Base-by-base conservation (phyloP, 2,113 vertebrate species). In the Salvator merianae region DNA sequence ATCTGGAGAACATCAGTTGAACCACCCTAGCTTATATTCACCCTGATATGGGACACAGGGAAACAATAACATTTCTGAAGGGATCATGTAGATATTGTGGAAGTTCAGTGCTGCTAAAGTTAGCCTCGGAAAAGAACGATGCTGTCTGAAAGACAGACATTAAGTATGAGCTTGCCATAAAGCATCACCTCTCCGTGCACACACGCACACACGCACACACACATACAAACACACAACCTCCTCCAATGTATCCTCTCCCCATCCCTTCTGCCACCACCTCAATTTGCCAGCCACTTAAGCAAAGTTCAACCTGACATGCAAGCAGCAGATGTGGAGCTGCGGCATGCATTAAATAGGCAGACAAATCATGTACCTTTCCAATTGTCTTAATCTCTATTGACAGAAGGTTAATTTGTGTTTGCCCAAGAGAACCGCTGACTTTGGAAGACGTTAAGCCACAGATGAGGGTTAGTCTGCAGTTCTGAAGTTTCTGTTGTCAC, bases 391-490 rank as follows among this genome's bases (percentile, higher is more conserved):
- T 28, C 40, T 63, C 75, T 40, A 34, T 40, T 78, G 80, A 66
- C 68, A 72, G 34, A 82, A 18, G 40, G 26, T 62, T 82, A 55
- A 73, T 66, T 78, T 71, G 50, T 65, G 79, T 77, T 86, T 72
- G 74, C 24, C 62, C 40, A 77, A 47, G 72, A 77, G n/a, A 38
- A 63, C 40, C 24, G 32, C 53, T 12, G 32, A 30, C 40, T 70
- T 77, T 50, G 34, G 55, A 53, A 65, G 72, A 26, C 38, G 12
- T 59, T 32, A 13, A 47, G 55, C 1, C 22, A 47, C n/a, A 13
- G 3, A 59, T 4, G 24, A 53, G 40, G 53, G 28, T 30, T 20
- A 20, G 28, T 3, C 16, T 26, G 16, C 36, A 53, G n/a, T 4
- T 50, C 30, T 28, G 38, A 34, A 75, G 81, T 62, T 75, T 40